These are phyloP conservation scores for Drosophila rufa DNA, from an alignment of 1,140 invertebrate genomes.

Conservation along the genomic window DNA sequence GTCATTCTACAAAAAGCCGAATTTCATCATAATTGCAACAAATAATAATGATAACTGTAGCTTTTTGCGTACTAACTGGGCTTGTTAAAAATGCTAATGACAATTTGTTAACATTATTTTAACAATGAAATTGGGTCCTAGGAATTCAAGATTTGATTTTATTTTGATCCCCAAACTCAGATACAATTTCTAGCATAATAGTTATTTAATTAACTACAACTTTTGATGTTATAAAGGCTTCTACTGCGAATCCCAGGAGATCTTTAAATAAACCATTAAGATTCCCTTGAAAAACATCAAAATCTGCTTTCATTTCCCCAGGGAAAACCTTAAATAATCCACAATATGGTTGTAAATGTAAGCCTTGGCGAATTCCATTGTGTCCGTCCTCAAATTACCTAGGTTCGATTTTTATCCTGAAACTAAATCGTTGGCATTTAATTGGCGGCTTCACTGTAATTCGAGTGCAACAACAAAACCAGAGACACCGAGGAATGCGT, in stretches of 20 bases:
- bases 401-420: conserved; percentile 18
- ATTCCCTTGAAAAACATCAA: not conserved
- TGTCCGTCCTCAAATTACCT: conserved; percentile 7
- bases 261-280: not conserved
- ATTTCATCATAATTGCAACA: conserved; percentile 1
- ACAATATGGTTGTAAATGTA: conserved; percentile 10
- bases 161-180: too few relatives aligned
- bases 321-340: not conserved
- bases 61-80: not conserved
- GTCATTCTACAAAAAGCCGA: not conserved
- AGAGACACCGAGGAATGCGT: conserved; percentile 55
- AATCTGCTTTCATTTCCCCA: not conserved
- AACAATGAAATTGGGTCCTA: not conserved
- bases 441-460: conserved; percentile 34
- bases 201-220: not conserved
- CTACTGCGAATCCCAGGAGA: too few relatives aligned
- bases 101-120: not conserved
- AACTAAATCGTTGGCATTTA: conserved; percentile 19
- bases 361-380: conserved; percentile 5
- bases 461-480: conserved; percentile 48
- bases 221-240: not conserved
- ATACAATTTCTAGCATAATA: too few relatives aligned
- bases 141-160: too few relatives aligned
- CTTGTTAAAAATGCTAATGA: not conserved
- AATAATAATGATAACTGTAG: not conserved